Percentiles rank a stretch among this genome's conserved stretches.
phyloP scores from a whole-genome alignment of 2,888 invertebrate genomes.

The Sepiola atlantica region DNA sequence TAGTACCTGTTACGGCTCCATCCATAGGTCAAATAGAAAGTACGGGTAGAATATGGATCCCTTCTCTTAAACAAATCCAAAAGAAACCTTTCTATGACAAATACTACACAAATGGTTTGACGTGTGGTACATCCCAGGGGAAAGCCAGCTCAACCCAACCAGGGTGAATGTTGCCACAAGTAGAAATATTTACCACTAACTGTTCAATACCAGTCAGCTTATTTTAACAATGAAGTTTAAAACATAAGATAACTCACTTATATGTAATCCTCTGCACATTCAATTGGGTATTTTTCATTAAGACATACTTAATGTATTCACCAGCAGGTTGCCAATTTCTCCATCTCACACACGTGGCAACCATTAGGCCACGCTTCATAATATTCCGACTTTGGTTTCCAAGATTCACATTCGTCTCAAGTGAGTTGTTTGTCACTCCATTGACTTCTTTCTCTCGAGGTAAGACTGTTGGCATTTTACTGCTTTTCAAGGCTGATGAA shows the following conservation, averaged over 20 bases:
- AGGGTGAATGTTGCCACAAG: no score
- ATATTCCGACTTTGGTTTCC: neutral
- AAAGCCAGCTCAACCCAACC: no score
- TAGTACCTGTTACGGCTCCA: no score
- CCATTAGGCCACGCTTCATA: conserved; percentile 70
- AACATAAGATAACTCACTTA: conserved; percentile 62
- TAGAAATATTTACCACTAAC: neutral
- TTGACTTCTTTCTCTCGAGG: neutral
- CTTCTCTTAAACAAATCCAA: no score
- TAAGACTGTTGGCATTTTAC: neutral
- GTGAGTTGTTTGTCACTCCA: neutral
- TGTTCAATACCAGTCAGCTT: neutral
- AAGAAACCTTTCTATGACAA: no score
- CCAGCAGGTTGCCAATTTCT: conserved; percentile 73
- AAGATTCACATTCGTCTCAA: neutral
- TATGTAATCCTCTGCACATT: conserved; percentile 73
- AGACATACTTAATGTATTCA: conserved; percentile 73
- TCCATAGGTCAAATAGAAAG: no score
- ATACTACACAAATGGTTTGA: no score
- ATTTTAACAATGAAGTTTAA: neutral
- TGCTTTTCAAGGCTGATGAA: neutral
- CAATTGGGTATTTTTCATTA: conserved; percentile 72
- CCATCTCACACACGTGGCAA: conserved; percentile 67
- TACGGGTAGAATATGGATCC: no score
- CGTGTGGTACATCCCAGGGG: no score